These are phyloP conservation scores for Kryptolebias marmoratus DNA, from an alignment of 2,113 vertebrate genomes.

Conservation along the genomic window DNA sequence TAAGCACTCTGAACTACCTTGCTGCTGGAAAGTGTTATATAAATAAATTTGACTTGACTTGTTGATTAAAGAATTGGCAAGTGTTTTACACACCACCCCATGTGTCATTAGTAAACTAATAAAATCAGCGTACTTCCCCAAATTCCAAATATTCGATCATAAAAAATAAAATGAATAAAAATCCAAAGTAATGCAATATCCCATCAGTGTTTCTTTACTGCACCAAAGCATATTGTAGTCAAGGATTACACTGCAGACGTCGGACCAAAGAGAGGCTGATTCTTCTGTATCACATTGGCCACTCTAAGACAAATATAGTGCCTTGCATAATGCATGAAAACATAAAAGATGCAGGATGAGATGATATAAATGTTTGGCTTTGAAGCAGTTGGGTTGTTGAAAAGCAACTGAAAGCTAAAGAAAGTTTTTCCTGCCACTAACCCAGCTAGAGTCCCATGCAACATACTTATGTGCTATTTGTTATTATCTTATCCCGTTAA, in stretches of 20 bases:
- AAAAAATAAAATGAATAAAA: too few species aligned
- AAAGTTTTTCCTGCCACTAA: slow-evolving; percentile 17
- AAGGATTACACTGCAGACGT: neutral
- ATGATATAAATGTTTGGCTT: slow-evolving; percentile 9
- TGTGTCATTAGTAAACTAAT: neutral
- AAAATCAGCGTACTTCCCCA: neutral
- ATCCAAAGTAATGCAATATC: neutral
- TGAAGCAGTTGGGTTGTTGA: slow-evolving; percentile 2
- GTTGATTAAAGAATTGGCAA: too few species aligned
- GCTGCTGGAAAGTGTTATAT: too few species aligned
- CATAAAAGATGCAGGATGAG: neutral
- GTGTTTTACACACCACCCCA: too few species aligned
- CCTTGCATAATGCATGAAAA: neutral
- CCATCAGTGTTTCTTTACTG: neutral
- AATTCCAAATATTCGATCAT: neutral
- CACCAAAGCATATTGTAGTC: neutral
- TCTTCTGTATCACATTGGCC: neutral
- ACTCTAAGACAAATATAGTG: neutral
- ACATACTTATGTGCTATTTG: slow-evolving; percentile 27
- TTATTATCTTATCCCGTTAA: slow-evolving; percentile 1
- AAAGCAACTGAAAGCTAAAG: slow-evolving; percentile 16
- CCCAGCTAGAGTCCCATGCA: neutral
- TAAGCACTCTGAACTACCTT: too few species aligned
- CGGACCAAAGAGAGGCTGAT: neutral
- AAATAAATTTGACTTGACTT: too few species aligned